Evolutionary conservation across 92 coral and sea anemone species (phyloP).

Genomic region (Zoanthus gigantus): DNA sequence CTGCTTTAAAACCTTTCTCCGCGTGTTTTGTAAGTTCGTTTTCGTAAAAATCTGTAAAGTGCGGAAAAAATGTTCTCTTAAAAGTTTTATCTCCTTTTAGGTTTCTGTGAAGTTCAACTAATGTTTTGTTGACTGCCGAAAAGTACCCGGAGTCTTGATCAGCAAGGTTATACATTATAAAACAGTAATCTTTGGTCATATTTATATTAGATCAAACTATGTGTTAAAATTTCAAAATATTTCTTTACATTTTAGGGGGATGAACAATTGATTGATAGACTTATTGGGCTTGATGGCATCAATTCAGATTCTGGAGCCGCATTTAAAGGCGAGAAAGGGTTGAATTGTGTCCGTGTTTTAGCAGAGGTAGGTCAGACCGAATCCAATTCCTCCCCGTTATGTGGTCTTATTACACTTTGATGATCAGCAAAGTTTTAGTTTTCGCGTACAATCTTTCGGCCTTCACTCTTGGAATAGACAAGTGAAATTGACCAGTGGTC

Average conservation of each 20-base stretch:
- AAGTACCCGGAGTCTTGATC: neutral
- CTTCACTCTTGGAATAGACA: constrained; percentile 13
- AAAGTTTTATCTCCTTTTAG: neutral
- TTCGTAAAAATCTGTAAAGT: neutral
- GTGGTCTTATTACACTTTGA: neutral
- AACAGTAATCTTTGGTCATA: constrained; percentile 12
- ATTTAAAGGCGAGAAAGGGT: constrained; percentile 82
- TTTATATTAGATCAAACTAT: constrained; percentile 3
- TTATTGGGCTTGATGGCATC: constrained; percentile 96
- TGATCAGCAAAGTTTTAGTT: constrained; percentile 1
- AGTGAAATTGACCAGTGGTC: constrained; percentile 27
- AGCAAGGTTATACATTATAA: neutral
- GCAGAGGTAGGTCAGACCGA: constrained; percentile 81
- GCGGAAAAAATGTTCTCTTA: neutral
- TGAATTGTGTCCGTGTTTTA: constrained; percentile 77
- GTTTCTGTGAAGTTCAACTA: neutral
- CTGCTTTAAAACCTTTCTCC: neutral
- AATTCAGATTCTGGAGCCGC: constrained; percentile 75
- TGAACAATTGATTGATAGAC: constrained; percentile 88
- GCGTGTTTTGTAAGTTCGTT: neutral
- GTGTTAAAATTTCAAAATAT: neutral
- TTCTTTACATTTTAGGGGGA: constrained; percentile 82
- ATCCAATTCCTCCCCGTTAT: neutral
- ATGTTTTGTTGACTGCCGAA: constrained; percentile 21
- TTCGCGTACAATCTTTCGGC: neutral